phyloP scores from a whole-genome alignment of 2,888 invertebrate genomes.

The Phyllotreta cruciferae region DNA sequence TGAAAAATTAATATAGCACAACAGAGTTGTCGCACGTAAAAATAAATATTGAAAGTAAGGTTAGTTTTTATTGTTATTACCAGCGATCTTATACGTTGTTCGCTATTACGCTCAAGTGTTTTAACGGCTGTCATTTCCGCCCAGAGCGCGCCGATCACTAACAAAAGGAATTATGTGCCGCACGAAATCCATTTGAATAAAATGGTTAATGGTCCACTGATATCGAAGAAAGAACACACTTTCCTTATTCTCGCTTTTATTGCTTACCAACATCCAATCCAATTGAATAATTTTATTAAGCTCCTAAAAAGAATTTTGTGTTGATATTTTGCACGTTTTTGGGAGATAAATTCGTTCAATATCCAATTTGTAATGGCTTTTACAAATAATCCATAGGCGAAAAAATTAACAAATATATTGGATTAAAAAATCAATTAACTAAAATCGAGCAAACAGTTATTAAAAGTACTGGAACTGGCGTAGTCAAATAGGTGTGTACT shows the following conservation, averaged over 20 bases:
- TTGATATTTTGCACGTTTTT: not conserved
- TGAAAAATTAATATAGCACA: slow-evolving; percentile 54
- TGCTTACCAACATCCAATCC: slow-evolving; percentile 5
- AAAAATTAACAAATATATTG: too few species aligned
- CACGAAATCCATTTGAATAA: not conserved
- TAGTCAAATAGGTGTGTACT: too few species aligned
- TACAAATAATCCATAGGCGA: not conserved
- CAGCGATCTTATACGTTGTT: slow-evolving; percentile 37
- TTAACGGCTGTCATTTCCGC: slow-evolving; percentile 34
- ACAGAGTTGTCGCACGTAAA: slow-evolving; percentile 49
- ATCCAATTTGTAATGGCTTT: not conserved
- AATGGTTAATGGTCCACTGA: slow-evolving; percentile 13
- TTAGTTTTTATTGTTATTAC: slow-evolving; percentile 54
- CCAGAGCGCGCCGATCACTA: not conserved
- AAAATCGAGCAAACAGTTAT: too few species aligned
- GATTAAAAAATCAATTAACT: too few species aligned
- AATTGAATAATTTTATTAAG: slow-evolving; percentile 6
- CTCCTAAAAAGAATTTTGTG: not conserved
- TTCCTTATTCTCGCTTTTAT: slow-evolving; percentile 2
- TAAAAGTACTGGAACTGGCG: too few species aligned
- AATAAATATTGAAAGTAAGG: slow-evolving; percentile 54
- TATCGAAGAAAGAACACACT: slow-evolving; percentile 5
- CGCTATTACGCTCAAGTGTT: slow-evolving; percentile 47
- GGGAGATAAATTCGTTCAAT: not conserved
- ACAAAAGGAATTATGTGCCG: not conserved